phyloP scores from a whole-genome alignment of 2,888 invertebrate genomes.

The Tetrapedia diversipes region DNA sequence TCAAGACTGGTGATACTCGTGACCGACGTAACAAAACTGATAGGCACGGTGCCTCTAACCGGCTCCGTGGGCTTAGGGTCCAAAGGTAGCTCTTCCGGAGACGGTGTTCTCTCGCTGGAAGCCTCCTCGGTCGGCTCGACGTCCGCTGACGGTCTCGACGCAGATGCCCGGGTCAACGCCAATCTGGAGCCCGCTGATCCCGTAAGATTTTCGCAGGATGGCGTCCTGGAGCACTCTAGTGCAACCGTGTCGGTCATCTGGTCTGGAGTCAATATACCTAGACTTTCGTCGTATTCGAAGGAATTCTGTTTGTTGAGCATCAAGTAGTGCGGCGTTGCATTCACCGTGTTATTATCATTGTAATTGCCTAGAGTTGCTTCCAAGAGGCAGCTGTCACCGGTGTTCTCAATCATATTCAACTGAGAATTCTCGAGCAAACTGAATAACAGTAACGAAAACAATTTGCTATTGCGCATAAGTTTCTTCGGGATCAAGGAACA shows the following conservation, averaged over 20 bases:
- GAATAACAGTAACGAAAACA: slow-evolving; percentile 6
- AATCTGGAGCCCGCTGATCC: slow-evolving; percentile 76
- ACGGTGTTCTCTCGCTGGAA: slow-evolving; percentile 90
- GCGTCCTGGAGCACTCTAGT: slow-evolving; percentile 86
- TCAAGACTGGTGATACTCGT: slow-evolving; percentile 96
- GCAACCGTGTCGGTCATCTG: slow-evolving; percentile 90
- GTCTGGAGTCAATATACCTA: slow-evolving; percentile 94
- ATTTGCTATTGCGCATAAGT: neutral
- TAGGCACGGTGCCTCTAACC: slow-evolving; percentile 76
- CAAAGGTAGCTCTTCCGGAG: slow-evolving; percentile 92
- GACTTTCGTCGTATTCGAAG: slow-evolving; percentile 91
- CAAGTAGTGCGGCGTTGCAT: slow-evolving; percentile 74
- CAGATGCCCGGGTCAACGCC: slow-evolving; percentile 71
- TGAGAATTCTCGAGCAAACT: slow-evolving; percentile 73
- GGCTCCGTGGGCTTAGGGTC: slow-evolving; percentile 85
- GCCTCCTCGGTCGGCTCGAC: slow-evolving; percentile 71
- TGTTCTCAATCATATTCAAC: slow-evolving; percentile 75
- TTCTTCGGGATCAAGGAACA: no score
- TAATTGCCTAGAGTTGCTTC: slow-evolving; percentile 59
- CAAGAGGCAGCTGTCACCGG: slow-evolving; percentile 72
- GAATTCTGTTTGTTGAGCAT: slow-evolving; percentile 89
- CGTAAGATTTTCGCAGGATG: slow-evolving; percentile 86
- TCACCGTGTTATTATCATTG: slow-evolving; percentile 52
- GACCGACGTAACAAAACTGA: slow-evolving; percentile 92
- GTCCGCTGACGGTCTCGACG: slow-evolving; percentile 73